Conservation (phyloP, 2,888 invertebrate genomes). For the Melanostoma scalare region DNA sequence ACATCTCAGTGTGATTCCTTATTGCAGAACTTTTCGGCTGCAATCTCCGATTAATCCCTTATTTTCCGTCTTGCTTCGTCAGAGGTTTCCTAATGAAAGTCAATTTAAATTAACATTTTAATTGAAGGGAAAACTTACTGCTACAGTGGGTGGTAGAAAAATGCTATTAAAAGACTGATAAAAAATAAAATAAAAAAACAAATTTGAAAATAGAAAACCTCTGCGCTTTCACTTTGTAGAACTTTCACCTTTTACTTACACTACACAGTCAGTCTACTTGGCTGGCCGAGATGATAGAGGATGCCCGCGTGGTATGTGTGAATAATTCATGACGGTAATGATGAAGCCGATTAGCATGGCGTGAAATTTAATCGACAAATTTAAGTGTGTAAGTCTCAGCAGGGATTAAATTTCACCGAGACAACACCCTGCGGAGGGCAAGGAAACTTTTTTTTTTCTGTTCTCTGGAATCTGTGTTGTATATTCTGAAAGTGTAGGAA, state of each 20-base stretch:
- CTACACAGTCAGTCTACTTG: conserved; percentile 20
- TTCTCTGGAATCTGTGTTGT: no score
- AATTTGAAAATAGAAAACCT: conserved; percentile 23
- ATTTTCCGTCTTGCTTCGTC: conserved; percentile 8
- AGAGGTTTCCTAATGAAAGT: conserved; percentile 58
- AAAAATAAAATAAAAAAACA: background rate
- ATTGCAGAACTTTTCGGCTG: conserved; percentile 49
- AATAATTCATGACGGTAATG: conserved; percentile 68
- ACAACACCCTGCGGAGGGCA: conserved; percentile 9
- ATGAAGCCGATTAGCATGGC: conserved; percentile 62
- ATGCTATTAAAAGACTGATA: conserved; percentile 7
- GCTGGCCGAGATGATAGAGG: background rate
- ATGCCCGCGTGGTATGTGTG: conserved; percentile 43
- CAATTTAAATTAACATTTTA: conserved; percentile 63
- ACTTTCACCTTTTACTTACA: conserved; percentile 28
- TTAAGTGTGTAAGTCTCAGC: conserved; percentile 48
- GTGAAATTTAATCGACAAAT: conserved; percentile 67
- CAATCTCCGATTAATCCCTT: conserved; percentile 44
- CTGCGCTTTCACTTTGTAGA: conserved; percentile 25
- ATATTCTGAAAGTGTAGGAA: no score
- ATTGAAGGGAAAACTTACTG: conserved; percentile 40
- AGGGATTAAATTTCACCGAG: conserved; percentile 48
- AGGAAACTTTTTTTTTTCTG: conserved; percentile 17
- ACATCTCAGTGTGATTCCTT: conserved; percentile 11
- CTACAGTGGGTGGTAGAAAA: conserved; percentile 21